Evolutionary conservation across 2,797 vertebrate genomes (phyloP), one percentile per base, ranked within the genome.

Genomic region (Carduelis carduelis): DNA sequence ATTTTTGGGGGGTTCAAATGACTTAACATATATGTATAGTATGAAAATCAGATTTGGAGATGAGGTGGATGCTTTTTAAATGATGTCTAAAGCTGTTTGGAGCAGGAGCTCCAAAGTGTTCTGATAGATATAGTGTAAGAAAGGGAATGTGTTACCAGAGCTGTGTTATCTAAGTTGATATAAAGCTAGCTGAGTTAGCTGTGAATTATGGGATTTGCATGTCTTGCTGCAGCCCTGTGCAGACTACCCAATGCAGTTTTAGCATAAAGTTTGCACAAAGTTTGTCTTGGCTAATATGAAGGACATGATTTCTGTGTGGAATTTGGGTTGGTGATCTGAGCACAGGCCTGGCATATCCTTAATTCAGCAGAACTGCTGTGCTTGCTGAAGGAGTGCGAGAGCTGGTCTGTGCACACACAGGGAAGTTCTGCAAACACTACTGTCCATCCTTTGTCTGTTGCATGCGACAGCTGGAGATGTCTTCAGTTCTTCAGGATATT

Each of bases 271-370:
- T 55, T 52, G 47, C 60, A 74, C 18, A 27, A 17, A 23, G 39
- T 85, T 86, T 77, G 30, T 81, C 50, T 77, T 83, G 57, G 61
- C 57, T 83, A 14, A 50, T 39, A 12, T 4, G 49, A 4, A 5
- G 83, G 23, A 34, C 12, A 1, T 11, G 9, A 55, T 37, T 52
- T 26, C 61, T 79, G 0, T 43, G 57, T 1, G 11, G 39, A 30
- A 2, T 2, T 27, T 39, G 66, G 35, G 71, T 43, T 23, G 43
- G 57, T 32, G 44, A 61, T 66, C 19, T 35, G 34, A 78, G 53
- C 2, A 0, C 1, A 11, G n/a, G 34, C 35, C 65, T 47, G 21
- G n/a, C 0, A 1, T 13, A 27, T 49, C 66, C 47, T 75, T n/a
- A 20, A 9, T 68, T 78, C 14, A 59, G 46, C 61, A 52, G 35